Evolutionary conservation across 2,113 vertebrate species (phyloP).

Genomic region (Muntiacus muntjak): DNA sequence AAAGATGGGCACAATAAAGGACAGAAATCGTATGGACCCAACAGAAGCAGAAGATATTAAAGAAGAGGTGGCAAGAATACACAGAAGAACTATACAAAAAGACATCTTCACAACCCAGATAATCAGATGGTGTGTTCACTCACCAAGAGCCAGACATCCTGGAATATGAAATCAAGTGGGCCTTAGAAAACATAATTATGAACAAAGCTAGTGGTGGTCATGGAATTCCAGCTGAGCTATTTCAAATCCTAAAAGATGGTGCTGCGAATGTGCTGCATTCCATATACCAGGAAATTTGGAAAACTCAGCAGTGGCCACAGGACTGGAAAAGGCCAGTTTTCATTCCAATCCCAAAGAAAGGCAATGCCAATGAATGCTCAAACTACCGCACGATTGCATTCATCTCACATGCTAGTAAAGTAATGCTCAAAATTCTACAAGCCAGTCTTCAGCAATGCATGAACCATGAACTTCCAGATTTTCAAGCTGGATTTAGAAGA

Average conservation of each 20-base stretch:
- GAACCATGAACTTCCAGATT: neutral
- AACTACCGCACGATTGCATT: accelerated
- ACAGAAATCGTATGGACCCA: neutral
- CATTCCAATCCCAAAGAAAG: neutral
- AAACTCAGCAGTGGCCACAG: neutral
- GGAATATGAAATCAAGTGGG: neutral
- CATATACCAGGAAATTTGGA: neutral
- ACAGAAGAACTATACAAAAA: neutral
- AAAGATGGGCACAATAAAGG: neutral
- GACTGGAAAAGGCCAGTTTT: neutral
- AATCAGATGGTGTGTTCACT: neutral
- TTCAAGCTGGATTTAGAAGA: neutral
- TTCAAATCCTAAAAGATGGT: neutral
- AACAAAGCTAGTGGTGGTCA: neutral
- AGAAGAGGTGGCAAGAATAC: neutral
- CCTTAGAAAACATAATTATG: neutral
- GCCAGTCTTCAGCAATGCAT: neutral
- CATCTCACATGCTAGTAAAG: neutral
- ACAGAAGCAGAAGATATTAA: neutral
- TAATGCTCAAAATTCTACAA: neutral
- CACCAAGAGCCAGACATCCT: neutral
- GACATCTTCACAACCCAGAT: neutral
- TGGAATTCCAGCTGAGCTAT: neutral
- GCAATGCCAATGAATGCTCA: neutral
- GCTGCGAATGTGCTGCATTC: neutral